These are phyloP conservation scores for Ochropleura leucogaster DNA, from an alignment of 2,888 invertebrate species.

Conservation along the genomic window DNA sequence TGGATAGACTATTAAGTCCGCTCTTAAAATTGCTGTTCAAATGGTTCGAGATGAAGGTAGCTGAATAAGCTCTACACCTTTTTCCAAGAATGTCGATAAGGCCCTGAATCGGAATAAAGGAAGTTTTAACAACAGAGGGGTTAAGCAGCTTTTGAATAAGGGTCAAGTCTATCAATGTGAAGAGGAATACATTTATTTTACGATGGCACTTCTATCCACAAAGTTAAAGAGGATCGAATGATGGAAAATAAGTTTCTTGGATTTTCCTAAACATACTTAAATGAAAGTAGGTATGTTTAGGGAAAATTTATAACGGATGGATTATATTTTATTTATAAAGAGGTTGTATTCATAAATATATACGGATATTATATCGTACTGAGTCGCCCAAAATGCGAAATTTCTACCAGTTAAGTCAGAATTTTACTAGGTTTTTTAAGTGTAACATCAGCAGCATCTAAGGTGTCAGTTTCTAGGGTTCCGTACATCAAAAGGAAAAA, in stretches of 20 bases:
- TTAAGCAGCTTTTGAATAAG: slow-evolving; percentile 33
- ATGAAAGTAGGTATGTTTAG: too few relatives aligned
- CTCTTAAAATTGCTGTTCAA: slow-evolving; percentile 8
- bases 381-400: neutral
- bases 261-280: slow-evolving; percentile 2
- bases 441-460: neutral
- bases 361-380: neutral
- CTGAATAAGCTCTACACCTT: slow-evolving; percentile 24
- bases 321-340: neutral
- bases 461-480: too few relatives aligned
- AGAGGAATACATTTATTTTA: slow-evolving; percentile 48
- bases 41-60: slow-evolving; percentile 8
- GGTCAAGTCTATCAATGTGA: slow-evolving; percentile 35
- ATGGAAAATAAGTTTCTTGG: slow-evolving; percentile 22
- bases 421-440: neutral
- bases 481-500: too few relatives aligned
- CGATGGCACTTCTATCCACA: slow-evolving; percentile 23
- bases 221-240: slow-evolving; percentile 25
- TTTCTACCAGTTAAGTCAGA: neutral
- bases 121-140: slow-evolving; percentile 37
- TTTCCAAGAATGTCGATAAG: slow-evolving; percentile 1
- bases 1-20: neutral
- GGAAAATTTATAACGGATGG: too few relatives aligned
- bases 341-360: slow-evolving; percentile 3
- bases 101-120: slow-evolving; percentile 24